Evolutionary conservation across 2,797 vertebrate species (phyloP).

Genomic region (Lates japonicus): DNA sequence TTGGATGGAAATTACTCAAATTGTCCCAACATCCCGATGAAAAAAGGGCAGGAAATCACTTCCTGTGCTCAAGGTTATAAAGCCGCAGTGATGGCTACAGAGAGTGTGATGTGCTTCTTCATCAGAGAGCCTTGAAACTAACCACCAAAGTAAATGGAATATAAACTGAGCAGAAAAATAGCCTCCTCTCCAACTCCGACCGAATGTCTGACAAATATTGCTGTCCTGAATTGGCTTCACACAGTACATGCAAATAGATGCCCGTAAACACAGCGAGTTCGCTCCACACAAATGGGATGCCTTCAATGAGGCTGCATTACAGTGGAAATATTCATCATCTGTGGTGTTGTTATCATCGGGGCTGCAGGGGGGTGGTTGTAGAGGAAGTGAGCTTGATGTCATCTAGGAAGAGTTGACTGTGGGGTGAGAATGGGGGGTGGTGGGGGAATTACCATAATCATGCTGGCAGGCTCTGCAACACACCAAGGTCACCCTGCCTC

Average conservation of each 20-base stretch:
- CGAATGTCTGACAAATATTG: slow-evolving; percentile 20
- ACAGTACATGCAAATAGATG: slow-evolving; percentile 23
- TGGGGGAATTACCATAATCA: slow-evolving; percentile 78
- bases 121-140: slow-evolving; percentile 49
- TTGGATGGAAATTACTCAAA: slow-evolving; percentile 55
- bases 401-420: slow-evolving; percentile 63
- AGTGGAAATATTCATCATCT: slow-evolving; percentile 40
- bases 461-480: slow-evolving; percentile 62
- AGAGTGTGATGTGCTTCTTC: slow-evolving; percentile 25
- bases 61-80: slow-evolving; percentile 59
- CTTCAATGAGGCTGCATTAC: slow-evolving; percentile 48
- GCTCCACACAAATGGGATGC: slow-evolving; percentile 17
- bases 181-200: slow-evolving; percentile 34
- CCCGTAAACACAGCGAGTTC: slow-evolving; percentile 21
- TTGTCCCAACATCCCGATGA: slow-evolving; percentile 25
- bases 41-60: slow-evolving; percentile 47
- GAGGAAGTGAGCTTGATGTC: slow-evolving; percentile 66
- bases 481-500: slow-evolving; percentile 81
- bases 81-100: slow-evolving; percentile 17
- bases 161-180: slow-evolving; percentile 27
- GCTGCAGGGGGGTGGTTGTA: slow-evolving; percentile 37
- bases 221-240: slow-evolving; percentile 21
- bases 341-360: slow-evolving; percentile 34
- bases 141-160: slow-evolving; percentile 37
- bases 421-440: slow-evolving; percentile 44